Evolutionary conservation across 2,113 vertebrate genomes (phyloP).

Genomic region (Carettochelys insculpta): DNA sequence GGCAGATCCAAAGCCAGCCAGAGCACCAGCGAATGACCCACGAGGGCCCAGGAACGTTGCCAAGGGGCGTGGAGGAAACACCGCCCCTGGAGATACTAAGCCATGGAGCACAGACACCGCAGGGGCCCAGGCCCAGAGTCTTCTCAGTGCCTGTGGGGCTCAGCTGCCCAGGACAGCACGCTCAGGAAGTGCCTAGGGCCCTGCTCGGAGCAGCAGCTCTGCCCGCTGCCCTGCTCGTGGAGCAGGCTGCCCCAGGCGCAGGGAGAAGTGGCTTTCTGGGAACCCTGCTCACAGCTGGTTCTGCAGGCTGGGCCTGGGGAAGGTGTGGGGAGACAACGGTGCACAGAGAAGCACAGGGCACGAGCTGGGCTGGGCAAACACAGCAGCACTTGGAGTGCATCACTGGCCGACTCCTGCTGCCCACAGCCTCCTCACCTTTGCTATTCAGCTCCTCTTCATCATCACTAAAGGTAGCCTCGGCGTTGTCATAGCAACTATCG

Average conservation of each 20-base stretch:
- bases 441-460: constrained; percentile 92
- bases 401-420: accelerated
- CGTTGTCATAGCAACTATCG: constrained; percentile 93
- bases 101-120: not conserved
- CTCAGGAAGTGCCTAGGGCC: not conserved
- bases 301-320: too few species aligned
- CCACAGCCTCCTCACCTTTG: constrained; percentile 80
- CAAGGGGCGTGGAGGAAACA: accelerated
- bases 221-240: not conserved
- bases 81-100: accelerated
- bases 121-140: not conserved
- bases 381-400: accelerated
- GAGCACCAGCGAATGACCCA: not conserved
- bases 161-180: too few species aligned
- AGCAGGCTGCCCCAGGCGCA: accelerated
- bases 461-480: constrained; percentile 93
- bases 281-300: accelerated
- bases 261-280: not conserved
- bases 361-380: accelerated
- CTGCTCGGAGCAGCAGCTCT: not conserved
- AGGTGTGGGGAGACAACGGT: not conserved
- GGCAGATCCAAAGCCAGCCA: accelerated
- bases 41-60: not conserved
- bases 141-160: too few species aligned
- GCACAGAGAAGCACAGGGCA: not conserved